Percentiles rank a stretch among this genome's conserved stretches.
These are phyloP conservation scores for Rhizoglyphus robini DNA, from an alignment of 1,140 invertebrate genomes.

Conservation along the genomic window DNA sequence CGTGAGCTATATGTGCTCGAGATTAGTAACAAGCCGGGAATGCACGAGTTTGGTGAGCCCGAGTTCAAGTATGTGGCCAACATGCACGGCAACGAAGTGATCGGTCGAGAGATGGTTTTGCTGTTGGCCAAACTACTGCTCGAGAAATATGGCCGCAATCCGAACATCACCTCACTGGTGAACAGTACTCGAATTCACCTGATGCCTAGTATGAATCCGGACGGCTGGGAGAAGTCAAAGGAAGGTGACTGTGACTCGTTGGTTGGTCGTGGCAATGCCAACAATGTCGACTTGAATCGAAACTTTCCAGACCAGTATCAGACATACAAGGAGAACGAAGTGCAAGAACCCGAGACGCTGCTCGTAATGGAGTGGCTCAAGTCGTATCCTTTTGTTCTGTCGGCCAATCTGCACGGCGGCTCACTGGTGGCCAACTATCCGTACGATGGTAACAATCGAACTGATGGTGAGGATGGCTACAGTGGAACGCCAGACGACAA, in stretches of 20 bases:
- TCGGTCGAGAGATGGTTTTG: conserved; percentile 73
- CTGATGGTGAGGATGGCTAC: conserved; percentile 28
- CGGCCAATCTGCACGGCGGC: conserved; percentile 90
- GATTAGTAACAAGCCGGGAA: conserved; percentile 67
- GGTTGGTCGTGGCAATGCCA: conserved; percentile 61
- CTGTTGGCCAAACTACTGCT: conserved; percentile 71
- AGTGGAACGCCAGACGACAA: conserved; percentile 61
- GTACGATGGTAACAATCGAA: conserved; percentile 54
- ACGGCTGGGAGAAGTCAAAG: conserved; percentile 70
- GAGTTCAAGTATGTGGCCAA: conserved; percentile 89
- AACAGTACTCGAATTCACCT: conserved; percentile 75
- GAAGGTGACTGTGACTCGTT: conserved; percentile 51
- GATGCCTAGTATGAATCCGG: conserved; percentile 93
- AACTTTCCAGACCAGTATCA: conserved; percentile 90
- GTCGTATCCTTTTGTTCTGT: conserved; percentile 76
- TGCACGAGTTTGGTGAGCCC: conserved; percentile 64
- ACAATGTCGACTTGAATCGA: conserved; percentile 77
- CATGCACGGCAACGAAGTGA: conserved; percentile 93
- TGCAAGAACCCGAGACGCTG: conserved; percentile 64
- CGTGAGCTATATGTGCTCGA: conserved; percentile 76
- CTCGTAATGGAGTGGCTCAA: conserved; percentile 84
- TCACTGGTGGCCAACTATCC: conserved; percentile 88
- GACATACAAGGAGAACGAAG: conserved; percentile 46
- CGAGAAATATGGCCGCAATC: conserved; percentile 60
- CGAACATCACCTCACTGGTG: conserved; percentile 56